Base-by-base conservation (phyloP, 2,113 vertebrate genomes). In the Anoura caudifer region DNA sequence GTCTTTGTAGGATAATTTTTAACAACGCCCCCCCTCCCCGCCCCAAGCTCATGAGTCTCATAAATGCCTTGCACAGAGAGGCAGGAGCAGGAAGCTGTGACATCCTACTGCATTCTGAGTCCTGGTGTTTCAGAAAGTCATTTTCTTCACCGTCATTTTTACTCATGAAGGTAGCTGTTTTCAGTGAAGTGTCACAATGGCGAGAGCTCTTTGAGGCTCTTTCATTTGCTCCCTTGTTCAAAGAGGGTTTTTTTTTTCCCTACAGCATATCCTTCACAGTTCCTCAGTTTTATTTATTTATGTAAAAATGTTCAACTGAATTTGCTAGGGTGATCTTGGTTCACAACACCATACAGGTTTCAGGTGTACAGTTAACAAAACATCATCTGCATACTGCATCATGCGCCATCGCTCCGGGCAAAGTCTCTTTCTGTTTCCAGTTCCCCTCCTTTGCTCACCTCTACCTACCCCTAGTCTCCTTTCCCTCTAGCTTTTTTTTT, bases 91-190 rank as follows among this genome's bases (percentile, higher is more conserved):
- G 88, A 92, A 79, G 38, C 59, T 76, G 24, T 15, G 19, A 9
- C 17, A 15, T 73, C 88, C 59, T 47, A 89, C 65, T 54, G 38
- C 63, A 45, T 3, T 79, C 79, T 26, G 5, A 41, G 14, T 73
- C 70, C 50, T 50, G 8, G 10, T 26, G 31, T 43, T 96, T 82
- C 94, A 65, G 9, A 97, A 95, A 19, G 36, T 90, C 91, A 31
- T 90, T 95, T 75, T 8, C n/a, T 67, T 41, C n/a, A 36, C 43
- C 56, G 41, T 86, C n/a, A 24, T 31, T 65, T 63, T 87, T 31
- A 59, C 33, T 80, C 69, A 38, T 17, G 70, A 65, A 59, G 45
- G 20, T 73, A 79, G 20, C 72, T 94, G n/a, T 81, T 82, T 92
- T 76, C 22, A 82, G 80, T 61, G 52, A 79, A 61, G 59, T 63